phyloP scores from a whole-genome alignment of 1,140 invertebrate genomes.

The Drosophila insularis region DNA sequence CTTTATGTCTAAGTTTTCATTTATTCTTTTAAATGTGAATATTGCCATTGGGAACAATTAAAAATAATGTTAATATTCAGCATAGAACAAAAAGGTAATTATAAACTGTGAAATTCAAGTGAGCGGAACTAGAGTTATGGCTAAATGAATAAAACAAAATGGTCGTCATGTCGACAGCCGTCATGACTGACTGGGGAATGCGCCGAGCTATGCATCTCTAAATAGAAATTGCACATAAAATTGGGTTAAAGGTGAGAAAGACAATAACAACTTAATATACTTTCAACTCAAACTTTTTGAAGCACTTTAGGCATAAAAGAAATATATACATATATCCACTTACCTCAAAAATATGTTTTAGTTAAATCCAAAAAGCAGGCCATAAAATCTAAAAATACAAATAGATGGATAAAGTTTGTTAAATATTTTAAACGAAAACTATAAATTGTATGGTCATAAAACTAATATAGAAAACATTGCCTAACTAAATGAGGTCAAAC shows the following conservation, averaged over 20 bases:
- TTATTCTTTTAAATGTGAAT: background rate
- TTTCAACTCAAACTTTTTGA: background rate
- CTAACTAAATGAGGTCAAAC: background rate
- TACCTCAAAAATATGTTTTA: constrained; percentile 11
- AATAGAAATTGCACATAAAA: background rate
- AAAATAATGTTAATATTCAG: constrained; percentile 51
- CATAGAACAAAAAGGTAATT: constrained; percentile 15
- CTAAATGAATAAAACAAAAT: constrained; percentile 40
- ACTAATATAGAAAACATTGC: background rate
- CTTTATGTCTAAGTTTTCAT: constrained; percentile 3
- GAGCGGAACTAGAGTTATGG: background rate
- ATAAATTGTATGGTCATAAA: background rate
- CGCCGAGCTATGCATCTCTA: background rate
- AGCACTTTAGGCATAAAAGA: background rate
- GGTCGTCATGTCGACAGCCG: constrained; percentile 34
- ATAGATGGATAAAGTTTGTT: background rate
- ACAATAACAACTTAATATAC: no score
- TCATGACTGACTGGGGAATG: constrained; percentile 14
- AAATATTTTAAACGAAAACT: background rate
- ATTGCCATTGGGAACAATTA: constrained; percentile 21
- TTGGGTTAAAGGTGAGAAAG: background rate
- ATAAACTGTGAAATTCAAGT: background rate
- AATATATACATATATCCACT: no score
- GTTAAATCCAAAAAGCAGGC: background rate
- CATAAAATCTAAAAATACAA: background rate